Evolutionary conservation across 2,888 invertebrate genomes (phyloP).

Genomic region (Anoncus sp.): DNA sequence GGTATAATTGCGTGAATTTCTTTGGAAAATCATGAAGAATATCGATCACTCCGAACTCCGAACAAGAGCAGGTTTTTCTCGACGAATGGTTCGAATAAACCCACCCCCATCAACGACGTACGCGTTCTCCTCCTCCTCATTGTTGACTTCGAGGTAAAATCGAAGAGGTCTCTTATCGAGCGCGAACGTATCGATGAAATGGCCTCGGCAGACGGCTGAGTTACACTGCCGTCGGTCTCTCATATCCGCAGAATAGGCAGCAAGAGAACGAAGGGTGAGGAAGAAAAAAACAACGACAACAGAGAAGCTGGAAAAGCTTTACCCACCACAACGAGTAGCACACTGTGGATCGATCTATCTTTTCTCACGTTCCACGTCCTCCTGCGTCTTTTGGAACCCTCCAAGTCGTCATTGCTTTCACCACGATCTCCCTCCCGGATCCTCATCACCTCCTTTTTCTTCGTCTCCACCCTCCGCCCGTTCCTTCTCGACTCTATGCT

Average conservation of each 20-base stretch:
- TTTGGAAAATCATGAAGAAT: too few species aligned
- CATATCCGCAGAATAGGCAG: neutral
- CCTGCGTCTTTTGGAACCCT: slow-evolving; percentile 53
- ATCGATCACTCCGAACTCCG: too few species aligned
- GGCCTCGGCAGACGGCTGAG: slow-evolving; percentile 22
- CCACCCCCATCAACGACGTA: neutral
- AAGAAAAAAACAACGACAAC: slow-evolving; percentile 30
- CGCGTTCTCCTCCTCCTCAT: neutral
- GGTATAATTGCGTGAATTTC: too few species aligned
- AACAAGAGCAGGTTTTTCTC: neutral
- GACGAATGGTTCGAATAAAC: neutral
- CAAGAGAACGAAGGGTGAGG: slow-evolving; percentile 22
- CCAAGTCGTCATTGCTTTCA: slow-evolving; percentile 39
- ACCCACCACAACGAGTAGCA: slow-evolving; percentile 45
- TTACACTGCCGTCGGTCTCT: neutral
- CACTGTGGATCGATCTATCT: slow-evolving; percentile 65
- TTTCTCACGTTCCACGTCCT: slow-evolving; percentile 47
- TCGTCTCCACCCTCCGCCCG: slow-evolving; percentile 16
- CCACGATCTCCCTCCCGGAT: slow-evolving; percentile 22
- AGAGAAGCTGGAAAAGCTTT: slow-evolving; percentile 48
- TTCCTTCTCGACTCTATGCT: slow-evolving; percentile 18
- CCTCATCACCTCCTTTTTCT: slow-evolving; percentile 44
- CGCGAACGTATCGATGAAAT: slow-evolving; percentile 45
- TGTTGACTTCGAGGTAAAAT: slow-evolving; percentile 2
- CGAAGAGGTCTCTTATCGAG: slow-evolving; percentile 40